Evolutionary conservation across 2,113 vertebrate species (phyloP).

Genomic region (Aspidoscelis tigris): DNA sequence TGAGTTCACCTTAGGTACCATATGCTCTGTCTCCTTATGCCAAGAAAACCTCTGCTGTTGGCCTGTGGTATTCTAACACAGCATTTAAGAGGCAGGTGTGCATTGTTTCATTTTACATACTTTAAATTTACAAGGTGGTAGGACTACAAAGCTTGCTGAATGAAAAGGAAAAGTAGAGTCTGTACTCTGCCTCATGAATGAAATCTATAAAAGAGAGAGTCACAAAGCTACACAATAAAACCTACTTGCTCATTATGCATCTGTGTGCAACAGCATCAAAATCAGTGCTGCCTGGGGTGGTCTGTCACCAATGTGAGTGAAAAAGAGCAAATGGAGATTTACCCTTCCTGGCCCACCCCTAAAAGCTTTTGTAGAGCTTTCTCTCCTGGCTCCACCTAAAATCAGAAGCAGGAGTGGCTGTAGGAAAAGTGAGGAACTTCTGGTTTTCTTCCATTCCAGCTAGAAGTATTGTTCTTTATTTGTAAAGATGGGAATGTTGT

Average conservation of each 20-base stretch:
- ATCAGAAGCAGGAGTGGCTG: neutral
- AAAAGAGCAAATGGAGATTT: neutral
- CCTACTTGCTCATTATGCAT: neutral
- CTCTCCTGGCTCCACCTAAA: too few species aligned
- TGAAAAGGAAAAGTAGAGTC: neutral
- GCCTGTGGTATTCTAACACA: neutral
- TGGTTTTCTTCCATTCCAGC: neutral
- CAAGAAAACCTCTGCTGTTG: neutral
- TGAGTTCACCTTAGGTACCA: neutral
- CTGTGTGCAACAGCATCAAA: neutral
- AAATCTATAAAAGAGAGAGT: neutral
- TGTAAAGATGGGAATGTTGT: neutral
- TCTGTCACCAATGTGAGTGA: neutral
- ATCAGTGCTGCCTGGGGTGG: neutral
- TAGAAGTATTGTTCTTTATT: neutral
- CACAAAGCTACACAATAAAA: neutral
- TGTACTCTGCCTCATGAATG: neutral
- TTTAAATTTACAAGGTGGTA: neutral
- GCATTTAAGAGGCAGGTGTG: neutral
- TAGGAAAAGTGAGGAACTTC: neutral
- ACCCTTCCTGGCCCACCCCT: too few species aligned
- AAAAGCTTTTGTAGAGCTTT: too few species aligned
- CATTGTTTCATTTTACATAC: neutral
- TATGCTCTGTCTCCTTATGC: neutral
- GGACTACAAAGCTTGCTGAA: neutral